Evolutionary conservation across 2,113 vertebrate species (phyloP).

Genomic region (Zosterops lateralis): DNA sequence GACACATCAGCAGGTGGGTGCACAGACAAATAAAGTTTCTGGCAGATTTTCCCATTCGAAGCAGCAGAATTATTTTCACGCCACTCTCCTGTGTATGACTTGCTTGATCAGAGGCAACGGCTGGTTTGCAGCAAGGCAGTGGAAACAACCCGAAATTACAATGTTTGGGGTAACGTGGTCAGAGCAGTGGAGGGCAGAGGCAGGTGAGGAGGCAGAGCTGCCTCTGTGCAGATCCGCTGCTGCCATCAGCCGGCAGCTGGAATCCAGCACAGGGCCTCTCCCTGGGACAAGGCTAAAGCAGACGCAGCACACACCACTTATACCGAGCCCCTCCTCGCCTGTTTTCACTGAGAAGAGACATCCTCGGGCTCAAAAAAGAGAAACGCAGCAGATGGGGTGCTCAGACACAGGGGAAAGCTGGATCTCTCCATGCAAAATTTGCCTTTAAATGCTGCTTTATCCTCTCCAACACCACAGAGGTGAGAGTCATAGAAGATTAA

Average conservation of each 20-base stretch:
- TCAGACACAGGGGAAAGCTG: background rate
- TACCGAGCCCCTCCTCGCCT: background rate
- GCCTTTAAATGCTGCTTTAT: background rate
- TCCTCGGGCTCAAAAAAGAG: background rate
- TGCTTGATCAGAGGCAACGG: background rate
- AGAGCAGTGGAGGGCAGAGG: background rate
- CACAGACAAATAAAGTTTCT: background rate
- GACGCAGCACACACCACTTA: background rate
- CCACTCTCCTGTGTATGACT: background rate
- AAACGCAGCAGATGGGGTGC: background rate
- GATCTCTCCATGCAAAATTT: background rate
- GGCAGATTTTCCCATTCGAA: background rate
- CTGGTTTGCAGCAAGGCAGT: rapidly evolving
- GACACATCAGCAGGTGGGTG: background rate
- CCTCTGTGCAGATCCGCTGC: constrained; percentile 16
- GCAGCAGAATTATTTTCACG: background rate
- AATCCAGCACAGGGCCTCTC: background rate
- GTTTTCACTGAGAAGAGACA: background rate
- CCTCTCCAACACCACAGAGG: rapidly evolving
- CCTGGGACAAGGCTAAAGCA: background rate
- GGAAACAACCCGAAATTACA: background rate
- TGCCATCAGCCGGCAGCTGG: constrained; percentile 50
- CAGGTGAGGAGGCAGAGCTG: background rate
- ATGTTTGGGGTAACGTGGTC: background rate
- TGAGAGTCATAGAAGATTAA: background rate